Evolutionary conservation across 2,797 vertebrate genomes (phyloP).

Genomic region (Simalia tracyae): DNA sequence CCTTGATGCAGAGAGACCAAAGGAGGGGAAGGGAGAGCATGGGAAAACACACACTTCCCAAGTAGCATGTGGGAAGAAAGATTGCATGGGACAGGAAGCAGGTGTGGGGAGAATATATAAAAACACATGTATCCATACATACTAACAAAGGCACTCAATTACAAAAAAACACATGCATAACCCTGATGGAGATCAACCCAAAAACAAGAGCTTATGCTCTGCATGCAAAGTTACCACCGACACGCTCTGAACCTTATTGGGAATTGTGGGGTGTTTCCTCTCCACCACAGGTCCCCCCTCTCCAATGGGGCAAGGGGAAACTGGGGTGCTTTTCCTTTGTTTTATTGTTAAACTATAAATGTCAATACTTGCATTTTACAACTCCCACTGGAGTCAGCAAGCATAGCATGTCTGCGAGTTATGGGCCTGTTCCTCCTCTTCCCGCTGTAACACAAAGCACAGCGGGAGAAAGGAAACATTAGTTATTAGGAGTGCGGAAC

Average conservation of each 20-base stretch:
- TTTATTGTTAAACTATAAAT: neutral
- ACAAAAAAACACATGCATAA: conserved; percentile 27
- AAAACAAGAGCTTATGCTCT: conserved; percentile 25
- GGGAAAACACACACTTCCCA: conserved; percentile 22
- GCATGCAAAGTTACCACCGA: conserved; percentile 43
- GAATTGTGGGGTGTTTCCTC: conserved; percentile 42
- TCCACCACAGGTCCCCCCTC: conserved; percentile 29
- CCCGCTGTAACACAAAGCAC: conserved; percentile 36
- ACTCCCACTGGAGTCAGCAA: conserved; percentile 33
- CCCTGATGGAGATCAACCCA: conserved; percentile 30
- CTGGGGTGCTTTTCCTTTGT: conserved; percentile 26
- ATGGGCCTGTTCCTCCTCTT: conserved; percentile 27
- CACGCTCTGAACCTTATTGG: conserved; percentile 31
- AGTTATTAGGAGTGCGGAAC: conserved; percentile 4
- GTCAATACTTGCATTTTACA: conserved; percentile 31
- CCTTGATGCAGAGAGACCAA: conserved; percentile 40
- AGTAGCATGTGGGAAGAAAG: conserved; percentile 23
- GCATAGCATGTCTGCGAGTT: conserved; percentile 14
- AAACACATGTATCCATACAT: conserved; percentile 26
- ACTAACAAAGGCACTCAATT: conserved; percentile 20
- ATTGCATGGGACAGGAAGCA: conserved; percentile 5
- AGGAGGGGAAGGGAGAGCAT: neutral
- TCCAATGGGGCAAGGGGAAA: conserved; percentile 23
- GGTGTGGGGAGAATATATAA: neutral
- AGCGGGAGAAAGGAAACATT: conserved; percentile 43